A percentile compares a stretch with the other conserved stretches of the same genome.
phyloP scores from a whole-genome alignment of 64 coral and sea anemone species.

The Montipora foliosa region DNA sequence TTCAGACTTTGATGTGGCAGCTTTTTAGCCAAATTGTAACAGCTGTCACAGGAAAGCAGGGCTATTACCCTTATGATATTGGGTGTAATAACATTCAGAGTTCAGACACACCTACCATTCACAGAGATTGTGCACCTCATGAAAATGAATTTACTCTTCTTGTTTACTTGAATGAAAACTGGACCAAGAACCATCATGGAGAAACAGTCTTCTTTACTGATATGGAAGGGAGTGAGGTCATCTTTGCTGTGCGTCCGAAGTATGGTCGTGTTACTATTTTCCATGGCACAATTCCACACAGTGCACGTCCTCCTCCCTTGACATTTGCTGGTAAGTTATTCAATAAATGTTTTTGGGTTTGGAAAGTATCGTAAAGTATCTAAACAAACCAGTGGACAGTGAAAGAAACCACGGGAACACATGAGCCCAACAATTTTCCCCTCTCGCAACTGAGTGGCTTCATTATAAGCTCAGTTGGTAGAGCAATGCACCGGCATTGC shows the following conservation, averaged over 20 bases:
- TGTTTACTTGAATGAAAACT: constrained; percentile 83
- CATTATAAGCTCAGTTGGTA: no score
- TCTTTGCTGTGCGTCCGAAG: constrained; percentile 87
- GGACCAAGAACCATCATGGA: constrained; percentile 84
- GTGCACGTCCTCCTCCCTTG: constrained; percentile 73
- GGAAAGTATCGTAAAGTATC: background rate
- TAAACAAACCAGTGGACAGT: no score
- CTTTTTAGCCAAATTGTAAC: constrained; percentile 56
- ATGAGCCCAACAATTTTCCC: no score
- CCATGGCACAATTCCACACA: constrained; percentile 85
- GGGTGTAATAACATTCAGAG: constrained; percentile 81
- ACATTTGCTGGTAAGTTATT: constrained; percentile 49
- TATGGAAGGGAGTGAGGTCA: constrained; percentile 62
- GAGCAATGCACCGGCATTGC: no score
- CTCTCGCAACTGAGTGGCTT: no score
- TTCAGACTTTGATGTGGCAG: constrained; percentile 72
- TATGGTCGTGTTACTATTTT: constrained; percentile 82
- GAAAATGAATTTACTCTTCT: constrained; percentile 83
- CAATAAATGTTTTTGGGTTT: background rate
- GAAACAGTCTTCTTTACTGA: constrained; percentile 88
- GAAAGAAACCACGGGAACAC: no score
- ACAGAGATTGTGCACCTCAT: constrained; percentile 50
- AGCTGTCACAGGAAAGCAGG: constrained; percentile 54
- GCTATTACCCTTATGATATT: constrained; percentile 90
- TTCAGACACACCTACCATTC: constrained; percentile 75